Conservation (phyloP, 2,113 vertebrate species). For the Heteronetta atricapilla region DNA sequence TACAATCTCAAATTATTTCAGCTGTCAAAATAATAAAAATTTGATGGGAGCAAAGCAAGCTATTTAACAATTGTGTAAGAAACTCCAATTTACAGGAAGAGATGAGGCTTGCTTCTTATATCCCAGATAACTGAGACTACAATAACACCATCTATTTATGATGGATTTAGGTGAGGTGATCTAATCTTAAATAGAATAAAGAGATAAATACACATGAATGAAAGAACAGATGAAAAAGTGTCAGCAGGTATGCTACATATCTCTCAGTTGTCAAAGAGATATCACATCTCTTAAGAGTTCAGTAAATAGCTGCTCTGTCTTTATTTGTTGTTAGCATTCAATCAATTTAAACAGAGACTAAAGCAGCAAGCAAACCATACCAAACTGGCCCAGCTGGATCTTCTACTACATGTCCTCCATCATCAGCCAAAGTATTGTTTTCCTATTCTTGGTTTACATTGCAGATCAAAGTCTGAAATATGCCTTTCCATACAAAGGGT, state of each 20-base stretch:
- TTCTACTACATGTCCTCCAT: neutral
- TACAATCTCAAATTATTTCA: slow-evolving; percentile 19
- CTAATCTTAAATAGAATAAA: neutral
- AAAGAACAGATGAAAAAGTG: neutral
- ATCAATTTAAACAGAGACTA: slow-evolving; percentile 6
- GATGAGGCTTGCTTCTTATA: neutral
- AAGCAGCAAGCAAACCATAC: neutral
- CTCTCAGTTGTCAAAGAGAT: neutral
- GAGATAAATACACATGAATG: neutral
- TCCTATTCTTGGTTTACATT: neutral
- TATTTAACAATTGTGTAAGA: slow-evolving; percentile 3
- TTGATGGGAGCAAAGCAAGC: neutral
- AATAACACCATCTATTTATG: neutral
- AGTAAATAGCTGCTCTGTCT: neutral
- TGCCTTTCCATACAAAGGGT: neutral
- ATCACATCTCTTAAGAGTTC: neutral
- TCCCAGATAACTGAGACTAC: neutral
- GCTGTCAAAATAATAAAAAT: slow-evolving; percentile 19
- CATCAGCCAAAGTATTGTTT: neutral
- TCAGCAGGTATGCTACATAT: neutral
- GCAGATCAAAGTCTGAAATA: neutral
- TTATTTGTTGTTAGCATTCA: no score
- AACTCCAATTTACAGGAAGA: neutral
- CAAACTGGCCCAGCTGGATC: neutral
- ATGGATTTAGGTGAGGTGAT: neutral